Evolutionary conservation across 1,140 invertebrate species (phyloP).

Genomic region (Heliconius congener): DNA sequence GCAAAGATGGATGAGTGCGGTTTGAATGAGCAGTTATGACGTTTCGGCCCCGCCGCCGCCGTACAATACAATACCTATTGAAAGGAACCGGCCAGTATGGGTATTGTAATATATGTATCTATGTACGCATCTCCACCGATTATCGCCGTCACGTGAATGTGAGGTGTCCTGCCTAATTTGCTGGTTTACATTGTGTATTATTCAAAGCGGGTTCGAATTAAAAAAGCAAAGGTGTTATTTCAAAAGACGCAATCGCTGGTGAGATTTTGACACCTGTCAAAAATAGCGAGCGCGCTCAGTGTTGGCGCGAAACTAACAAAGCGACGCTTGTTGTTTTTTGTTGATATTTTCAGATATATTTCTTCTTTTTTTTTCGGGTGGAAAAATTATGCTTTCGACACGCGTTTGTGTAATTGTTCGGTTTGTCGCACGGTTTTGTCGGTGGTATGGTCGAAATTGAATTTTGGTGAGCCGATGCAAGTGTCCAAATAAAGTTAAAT

Average conservation of each 20-base stretch:
- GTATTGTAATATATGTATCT: conserved; percentile 68
- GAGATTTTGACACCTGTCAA: conserved; percentile 76
- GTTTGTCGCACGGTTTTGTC: conserved; percentile 66
- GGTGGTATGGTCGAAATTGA: conserved; percentile 72
- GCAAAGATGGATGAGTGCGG: conserved; percentile 68
- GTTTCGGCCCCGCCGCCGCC: conserved; percentile 44
- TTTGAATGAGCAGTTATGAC: conserved; percentile 58
- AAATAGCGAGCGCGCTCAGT: conserved; percentile 59
- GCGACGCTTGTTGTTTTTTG: conserved; percentile 48
- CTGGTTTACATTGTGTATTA: conserved; percentile 71
- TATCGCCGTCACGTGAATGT: conserved; percentile 66
- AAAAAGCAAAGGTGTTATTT: conserved; percentile 56
- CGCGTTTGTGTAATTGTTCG: conserved; percentile 79
- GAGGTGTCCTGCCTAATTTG: conserved; percentile 61
- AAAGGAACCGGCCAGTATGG: conserved; percentile 65
- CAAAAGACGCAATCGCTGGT: conserved; percentile 64
- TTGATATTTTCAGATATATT: conserved; percentile 53
- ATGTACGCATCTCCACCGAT: conserved; percentile 59
- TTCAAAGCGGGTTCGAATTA: conserved; percentile 49
- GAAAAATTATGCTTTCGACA: conserved; percentile 76
- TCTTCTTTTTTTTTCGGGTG: conserved; percentile 37
- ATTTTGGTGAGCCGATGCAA: conserved; percentile 65
- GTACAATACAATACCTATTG: conserved; percentile 67
- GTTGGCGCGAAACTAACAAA: conserved; percentile 71
- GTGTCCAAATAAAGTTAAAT: conserved; percentile 49